phyloP scores from a whole-genome alignment of 2,113 vertebrate genomes.

The Trachemys scripta region DNA sequence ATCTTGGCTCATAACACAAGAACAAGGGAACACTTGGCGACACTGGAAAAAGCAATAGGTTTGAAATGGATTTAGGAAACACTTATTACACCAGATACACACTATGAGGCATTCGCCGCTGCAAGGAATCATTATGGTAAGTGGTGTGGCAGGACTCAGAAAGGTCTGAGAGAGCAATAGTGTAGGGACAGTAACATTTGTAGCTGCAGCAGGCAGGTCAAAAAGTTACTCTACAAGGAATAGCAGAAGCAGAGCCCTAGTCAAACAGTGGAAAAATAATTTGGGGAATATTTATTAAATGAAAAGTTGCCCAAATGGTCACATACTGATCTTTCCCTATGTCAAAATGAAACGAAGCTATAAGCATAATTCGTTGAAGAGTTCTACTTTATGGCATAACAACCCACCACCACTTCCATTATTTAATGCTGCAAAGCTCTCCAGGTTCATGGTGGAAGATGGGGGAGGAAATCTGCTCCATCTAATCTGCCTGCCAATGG shows the following conservation, averaged over 20 bases:
- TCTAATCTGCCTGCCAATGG: not conserved
- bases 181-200: not conserved
- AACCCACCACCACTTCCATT: not conserved
- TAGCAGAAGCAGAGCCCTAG: not conserved
- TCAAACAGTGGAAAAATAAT: not conserved
- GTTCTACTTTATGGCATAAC: not conserved
- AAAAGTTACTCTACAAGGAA: not conserved
- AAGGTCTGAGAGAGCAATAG: not conserved
- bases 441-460: not conserved
- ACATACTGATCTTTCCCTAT: not conserved
- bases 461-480: not conserved
- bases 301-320: not conserved
- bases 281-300: not conserved
- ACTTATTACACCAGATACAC: not conserved
- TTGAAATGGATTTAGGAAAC: not conserved
- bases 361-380: not conserved
- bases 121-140: constrained; percentile 10
- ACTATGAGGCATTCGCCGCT: not conserved
- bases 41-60: not conserved
- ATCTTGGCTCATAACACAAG: not conserved
- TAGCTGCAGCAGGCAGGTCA: not conserved
- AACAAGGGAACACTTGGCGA: not conserved
- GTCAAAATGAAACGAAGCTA: not conserved
- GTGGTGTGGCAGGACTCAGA: not conserved
- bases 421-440: not conserved